phyloP scores from a whole-genome alignment of 2,113 vertebrate genomes.

The Scophthalmus maximus region DNA sequence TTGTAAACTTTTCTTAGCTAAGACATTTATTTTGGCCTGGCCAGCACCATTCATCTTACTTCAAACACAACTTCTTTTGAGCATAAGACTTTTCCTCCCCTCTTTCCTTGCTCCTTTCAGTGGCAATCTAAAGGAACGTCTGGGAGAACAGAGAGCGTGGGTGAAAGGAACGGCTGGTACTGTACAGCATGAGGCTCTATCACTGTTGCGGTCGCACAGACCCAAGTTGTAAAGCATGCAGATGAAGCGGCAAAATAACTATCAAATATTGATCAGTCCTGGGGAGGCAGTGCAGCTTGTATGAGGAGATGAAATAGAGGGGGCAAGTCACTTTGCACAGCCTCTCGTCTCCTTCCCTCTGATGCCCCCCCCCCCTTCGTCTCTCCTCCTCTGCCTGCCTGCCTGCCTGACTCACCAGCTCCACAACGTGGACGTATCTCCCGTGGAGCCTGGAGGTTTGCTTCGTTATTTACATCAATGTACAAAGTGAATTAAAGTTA shows the following conservation, averaged over 20 bases:
- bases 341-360: constrained; percentile 21
- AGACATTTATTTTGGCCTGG: background rate
- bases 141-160: constrained; percentile 46
- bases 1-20: background rate
- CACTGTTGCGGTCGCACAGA: constrained; percentile 35
- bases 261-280: constrained; percentile 79
- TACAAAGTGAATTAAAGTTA: background rate
- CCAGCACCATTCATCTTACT: background rate
- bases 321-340: constrained; percentile 41
- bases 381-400: background rate
- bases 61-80: background rate
- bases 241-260: constrained; percentile 74
- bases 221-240: constrained; percentile 72
- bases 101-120: constrained; percentile 13
- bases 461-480: background rate
- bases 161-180: constrained; percentile 36
- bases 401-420: constrained; percentile 20
- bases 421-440: background rate
- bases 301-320: constrained; percentile 59
- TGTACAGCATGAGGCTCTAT: constrained; percentile 26
- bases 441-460: background rate
- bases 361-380: constrained; percentile 11
- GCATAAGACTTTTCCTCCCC: background rate
- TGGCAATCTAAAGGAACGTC: constrained; percentile 48
- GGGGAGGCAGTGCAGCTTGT: constrained; percentile 62